Evolutionary conservation across 2,113 vertebrate genomes (phyloP).

Genomic region (Pogona vitticeps): DNA sequence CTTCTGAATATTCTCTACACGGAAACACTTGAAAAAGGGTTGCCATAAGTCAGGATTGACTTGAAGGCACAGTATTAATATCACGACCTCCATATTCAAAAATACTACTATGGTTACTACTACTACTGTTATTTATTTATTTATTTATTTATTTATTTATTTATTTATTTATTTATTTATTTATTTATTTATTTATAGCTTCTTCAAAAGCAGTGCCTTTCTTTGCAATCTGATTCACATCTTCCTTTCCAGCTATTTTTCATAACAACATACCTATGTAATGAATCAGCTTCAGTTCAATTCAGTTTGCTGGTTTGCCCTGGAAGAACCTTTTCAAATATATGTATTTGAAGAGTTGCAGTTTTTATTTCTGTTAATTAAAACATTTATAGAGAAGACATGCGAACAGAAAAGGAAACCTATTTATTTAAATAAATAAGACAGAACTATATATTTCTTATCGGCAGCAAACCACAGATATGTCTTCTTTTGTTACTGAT

Average conservation of each 20-base stretch:
- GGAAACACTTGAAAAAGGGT: too few relatives aligned
- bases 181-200: too few relatives aligned
- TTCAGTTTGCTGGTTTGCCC: background rate
- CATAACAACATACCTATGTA: background rate
- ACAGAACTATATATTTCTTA: background rate
- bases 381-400: background rate
- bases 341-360: background rate
- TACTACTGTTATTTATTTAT: background rate
- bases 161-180: too few relatives aligned
- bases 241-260: background rate
- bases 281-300: background rate
- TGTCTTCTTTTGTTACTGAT: conserved; percentile 26
- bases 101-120: too few relatives aligned
- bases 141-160: background rate
- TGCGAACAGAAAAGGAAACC: background rate
- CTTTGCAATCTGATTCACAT: background rate
- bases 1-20: too few relatives aligned
- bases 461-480: conserved; percentile 17
- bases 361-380: background rate
- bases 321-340: background rate
- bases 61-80: too few relatives aligned
- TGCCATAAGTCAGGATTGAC: too few relatives aligned
- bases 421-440: conserved; percentile 11
- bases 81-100: too few relatives aligned
- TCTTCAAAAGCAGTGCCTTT: background rate